Evolutionary conservation across 1,140 invertebrate genomes (phyloP).

Genomic region (Coboldia fuscipes): DNA sequence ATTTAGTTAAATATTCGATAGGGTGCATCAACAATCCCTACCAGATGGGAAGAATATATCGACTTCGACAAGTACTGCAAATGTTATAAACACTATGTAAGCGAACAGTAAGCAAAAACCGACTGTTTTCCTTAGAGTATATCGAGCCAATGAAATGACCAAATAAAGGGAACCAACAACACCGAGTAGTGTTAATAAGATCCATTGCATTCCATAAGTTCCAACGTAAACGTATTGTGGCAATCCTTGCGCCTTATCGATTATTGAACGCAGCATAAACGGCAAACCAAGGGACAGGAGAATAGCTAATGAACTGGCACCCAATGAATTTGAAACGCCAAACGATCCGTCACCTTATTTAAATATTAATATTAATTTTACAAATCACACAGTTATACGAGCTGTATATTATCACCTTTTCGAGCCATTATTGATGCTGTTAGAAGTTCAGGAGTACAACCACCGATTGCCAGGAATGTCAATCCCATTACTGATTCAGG

Average conservation of each 20-base stretch:
- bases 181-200: slow-evolving; percentile 31
- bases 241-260: slow-evolving; percentile 15
- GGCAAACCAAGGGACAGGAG: slow-evolving; percentile 66
- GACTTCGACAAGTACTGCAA: slow-evolving; percentile 20
- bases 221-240: slow-evolving; percentile 22
- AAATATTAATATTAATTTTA: slow-evolving; percentile 13
- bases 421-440: slow-evolving; percentile 60
- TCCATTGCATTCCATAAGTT: slow-evolving; percentile 30
- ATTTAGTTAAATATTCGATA: too few species aligned
- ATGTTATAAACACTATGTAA: slow-evolving; percentile 30
- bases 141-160: slow-evolving; percentile 29
- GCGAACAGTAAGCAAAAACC: slow-evolving; percentile 33
- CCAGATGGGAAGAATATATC: slow-evolving; percentile 16
- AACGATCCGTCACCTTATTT: slow-evolving; percentile 61
- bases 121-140: slow-evolving; percentile 29
- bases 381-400: too few species aligned
- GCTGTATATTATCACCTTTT: slow-evolving; percentile 56
- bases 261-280: slow-evolving; percentile 58
- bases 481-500: slow-evolving; percentile 70
- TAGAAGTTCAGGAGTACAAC: slow-evolving; percentile 72
- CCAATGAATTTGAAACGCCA: slow-evolving; percentile 65
- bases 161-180: slow-evolving; percentile 31
- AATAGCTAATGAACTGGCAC: slow-evolving; percentile 68
- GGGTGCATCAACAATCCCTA: too few species aligned
- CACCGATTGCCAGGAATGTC: slow-evolving; percentile 71